A percentile compares a stretch with the other conserved stretches of the same genome.
Conservation (phyloP, 2,888 invertebrate genomes). For the Athalia circularis region DNA sequence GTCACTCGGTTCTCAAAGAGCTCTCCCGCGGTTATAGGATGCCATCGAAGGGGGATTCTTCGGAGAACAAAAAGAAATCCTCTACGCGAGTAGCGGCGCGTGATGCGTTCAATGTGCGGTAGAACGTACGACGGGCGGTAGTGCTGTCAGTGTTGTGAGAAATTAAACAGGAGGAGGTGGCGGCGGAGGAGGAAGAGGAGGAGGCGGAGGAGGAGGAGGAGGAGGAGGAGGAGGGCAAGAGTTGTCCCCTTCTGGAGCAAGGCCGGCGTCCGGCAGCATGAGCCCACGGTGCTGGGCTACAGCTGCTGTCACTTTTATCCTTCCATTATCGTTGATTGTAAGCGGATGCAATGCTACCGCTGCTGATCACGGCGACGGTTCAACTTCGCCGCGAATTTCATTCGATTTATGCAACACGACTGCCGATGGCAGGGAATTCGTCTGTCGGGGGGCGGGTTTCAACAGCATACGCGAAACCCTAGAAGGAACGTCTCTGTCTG, state of each 20-base stretch:
- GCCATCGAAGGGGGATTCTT: too few relatives aligned
- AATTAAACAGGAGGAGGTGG: neutral
- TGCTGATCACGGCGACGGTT: conserved; percentile 43
- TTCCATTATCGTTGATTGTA: conserved; percentile 47
- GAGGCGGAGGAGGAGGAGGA: conserved; percentile 48
- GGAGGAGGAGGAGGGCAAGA: conserved; percentile 48
- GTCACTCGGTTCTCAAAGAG: neutral
- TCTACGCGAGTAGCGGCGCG: neutral
- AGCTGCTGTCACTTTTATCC: conserved; percentile 35
- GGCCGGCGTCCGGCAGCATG: conserved; percentile 44
- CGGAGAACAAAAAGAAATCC: too few relatives aligned
- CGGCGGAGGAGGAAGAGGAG: conserved; percentile 38
- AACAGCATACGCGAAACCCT: conserved; percentile 59
- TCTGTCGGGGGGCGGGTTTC: conserved; percentile 65
- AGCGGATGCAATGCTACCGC: conserved; percentile 47
- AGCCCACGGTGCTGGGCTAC: conserved; percentile 42
- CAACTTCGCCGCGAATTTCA: conserved; percentile 46
- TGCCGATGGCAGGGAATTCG: conserved; percentile 62
- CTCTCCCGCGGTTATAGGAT: too few relatives aligned
- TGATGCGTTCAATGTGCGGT: conserved; percentile 1
- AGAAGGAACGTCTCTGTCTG: conserved; percentile 51
- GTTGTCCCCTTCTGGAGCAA: conserved; percentile 45
- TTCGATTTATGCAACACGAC: conserved; percentile 61
- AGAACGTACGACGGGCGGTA: too few relatives aligned
- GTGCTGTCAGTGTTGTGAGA: conserved; percentile 3